Evolutionary conservation across 92 coral and sea anemone species (phyloP).

Genomic region (Isaurus tuberculatus): DNA sequence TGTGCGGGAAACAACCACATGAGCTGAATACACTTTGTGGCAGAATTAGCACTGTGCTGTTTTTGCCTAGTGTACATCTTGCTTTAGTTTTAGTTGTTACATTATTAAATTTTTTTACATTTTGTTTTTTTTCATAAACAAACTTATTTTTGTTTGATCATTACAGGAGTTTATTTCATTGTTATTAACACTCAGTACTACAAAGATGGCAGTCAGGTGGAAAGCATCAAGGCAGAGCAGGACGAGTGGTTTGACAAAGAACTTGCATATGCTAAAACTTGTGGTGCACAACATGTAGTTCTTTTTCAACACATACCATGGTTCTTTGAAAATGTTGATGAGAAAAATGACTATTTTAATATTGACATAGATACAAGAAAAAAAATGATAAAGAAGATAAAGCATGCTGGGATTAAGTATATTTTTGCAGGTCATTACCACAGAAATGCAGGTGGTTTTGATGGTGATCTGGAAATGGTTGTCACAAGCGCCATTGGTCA

Average conservation of each 20-base stretch:
- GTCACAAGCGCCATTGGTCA: conserved; percentile 98
- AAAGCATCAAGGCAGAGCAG: conserved; percentile 72
- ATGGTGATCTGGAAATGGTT: conserved; percentile 89
- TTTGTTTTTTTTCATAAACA: background rate
- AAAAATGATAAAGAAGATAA: conserved; percentile 74
- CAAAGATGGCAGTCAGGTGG: conserved; percentile 84
- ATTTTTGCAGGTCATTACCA: conserved; percentile 99
- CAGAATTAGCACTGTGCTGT: too few relatives aligned
- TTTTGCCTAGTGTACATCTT: too few relatives aligned
- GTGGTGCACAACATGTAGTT: conserved; percentile 83
- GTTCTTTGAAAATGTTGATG: conserved; percentile 77
- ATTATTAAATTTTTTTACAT: background rate
- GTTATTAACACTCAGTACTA: conserved; percentile 94
- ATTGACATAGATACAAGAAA: conserved; percentile 65
- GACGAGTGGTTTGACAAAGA: conserved; percentile 90
- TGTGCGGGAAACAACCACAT: too few relatives aligned
- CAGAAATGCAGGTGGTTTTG: conserved; percentile 96
- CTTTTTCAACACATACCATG: conserved; percentile 98
- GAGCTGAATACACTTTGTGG: too few relatives aligned
- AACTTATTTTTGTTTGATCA: background rate
- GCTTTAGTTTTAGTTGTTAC: too few relatives aligned
- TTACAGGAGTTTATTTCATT: conserved; percentile 92
- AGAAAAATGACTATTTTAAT: conserved; percentile 85
- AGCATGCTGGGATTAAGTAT: conserved; percentile 87
- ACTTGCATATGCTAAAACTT: conserved; percentile 72